phyloP scores from a whole-genome alignment of 2,113 vertebrate genomes.

The Erpornis zantholeuca region DNA sequence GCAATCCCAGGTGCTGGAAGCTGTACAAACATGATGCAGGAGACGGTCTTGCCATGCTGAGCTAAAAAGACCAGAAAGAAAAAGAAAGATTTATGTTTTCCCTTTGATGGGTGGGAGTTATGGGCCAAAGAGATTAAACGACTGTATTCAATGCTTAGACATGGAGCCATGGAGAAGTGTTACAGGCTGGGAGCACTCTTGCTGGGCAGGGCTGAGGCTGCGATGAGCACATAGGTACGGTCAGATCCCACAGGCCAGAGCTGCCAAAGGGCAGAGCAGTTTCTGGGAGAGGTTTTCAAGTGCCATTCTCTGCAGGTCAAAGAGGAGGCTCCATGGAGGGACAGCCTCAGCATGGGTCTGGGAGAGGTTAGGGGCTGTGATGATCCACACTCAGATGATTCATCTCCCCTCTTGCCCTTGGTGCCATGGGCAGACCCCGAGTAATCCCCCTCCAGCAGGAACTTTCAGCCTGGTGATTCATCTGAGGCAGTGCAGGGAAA shows the following conservation, averaged over 20 bases:
- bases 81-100: not conserved
- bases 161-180: not conserved
- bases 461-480: not conserved
- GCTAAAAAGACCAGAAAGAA: not conserved
- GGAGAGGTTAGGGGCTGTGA: not conserved
- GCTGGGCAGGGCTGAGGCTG: not conserved
- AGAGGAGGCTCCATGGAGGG: not conserved
- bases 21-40: not conserved
- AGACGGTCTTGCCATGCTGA: accelerated
- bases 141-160: not conserved
- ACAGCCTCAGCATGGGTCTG: not conserved
- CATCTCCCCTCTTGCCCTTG: not conserved
- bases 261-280: not conserved
- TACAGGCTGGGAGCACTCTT: not conserved
- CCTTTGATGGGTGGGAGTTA: not conserved
- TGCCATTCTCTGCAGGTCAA: not conserved
- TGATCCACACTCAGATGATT: not conserved
- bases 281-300: not conserved
- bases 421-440: not conserved
- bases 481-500: not conserved
- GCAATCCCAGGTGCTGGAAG: not conserved
- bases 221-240: not conserved
- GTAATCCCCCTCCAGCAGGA: not conserved
- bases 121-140: not conserved
- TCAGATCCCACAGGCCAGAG: not conserved